These are phyloP conservation scores for Drosophila robusta DNA, from an alignment of 2,888 invertebrate genomes.

Conservation along the genomic window DNA sequence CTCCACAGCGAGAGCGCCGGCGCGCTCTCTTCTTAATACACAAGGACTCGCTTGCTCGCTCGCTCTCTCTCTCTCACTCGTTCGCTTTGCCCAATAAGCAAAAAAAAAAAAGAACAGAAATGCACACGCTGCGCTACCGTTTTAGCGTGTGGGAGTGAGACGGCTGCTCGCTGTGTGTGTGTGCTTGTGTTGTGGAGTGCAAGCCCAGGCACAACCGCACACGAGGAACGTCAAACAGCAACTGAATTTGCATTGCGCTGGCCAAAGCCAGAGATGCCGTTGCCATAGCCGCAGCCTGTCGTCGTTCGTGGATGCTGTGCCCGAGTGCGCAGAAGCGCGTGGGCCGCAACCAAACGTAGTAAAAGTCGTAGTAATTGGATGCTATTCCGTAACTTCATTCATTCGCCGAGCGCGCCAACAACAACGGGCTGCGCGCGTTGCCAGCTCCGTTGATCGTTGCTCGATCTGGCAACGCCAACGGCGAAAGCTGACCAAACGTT, in stretches of 20 bases:
- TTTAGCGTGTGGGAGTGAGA: constrained; percentile 10
- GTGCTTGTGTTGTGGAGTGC: constrained; percentile 28
- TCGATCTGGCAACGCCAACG: constrained; percentile 36
- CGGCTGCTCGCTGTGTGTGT: constrained; percentile 20
- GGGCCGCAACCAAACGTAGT: constrained; percentile 48
- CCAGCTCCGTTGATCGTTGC: constrained; percentile 26
- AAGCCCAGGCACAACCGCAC: constrained; percentile 79
- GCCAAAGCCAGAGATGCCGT: constrained; percentile 59
- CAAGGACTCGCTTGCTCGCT: constrained; percentile 15
- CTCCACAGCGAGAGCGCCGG: constrained; percentile 57
- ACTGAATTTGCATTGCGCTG: constrained; percentile 80
- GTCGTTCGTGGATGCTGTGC: constrained; percentile 63
- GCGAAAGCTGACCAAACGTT: background rate
- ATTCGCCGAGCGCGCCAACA: constrained; percentile 9
- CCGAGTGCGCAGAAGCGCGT: constrained; percentile 61
- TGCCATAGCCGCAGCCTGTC: constrained; percentile 42
- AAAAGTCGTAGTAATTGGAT: constrained; percentile 72
- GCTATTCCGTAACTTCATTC: constrained; percentile 53
- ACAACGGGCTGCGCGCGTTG: constrained; percentile 10
- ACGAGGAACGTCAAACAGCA: constrained; percentile 82
- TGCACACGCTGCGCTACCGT: constrained; percentile 20
- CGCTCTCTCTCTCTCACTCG: constrained; percentile 6
- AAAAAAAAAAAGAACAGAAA: too few species aligned
- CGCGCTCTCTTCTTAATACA: constrained; percentile 58
- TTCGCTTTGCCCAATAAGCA: too few species aligned